Base-by-base conservation (phyloP, 2,113 vertebrate genomes). In the Ahaetulla prasina region DNA sequence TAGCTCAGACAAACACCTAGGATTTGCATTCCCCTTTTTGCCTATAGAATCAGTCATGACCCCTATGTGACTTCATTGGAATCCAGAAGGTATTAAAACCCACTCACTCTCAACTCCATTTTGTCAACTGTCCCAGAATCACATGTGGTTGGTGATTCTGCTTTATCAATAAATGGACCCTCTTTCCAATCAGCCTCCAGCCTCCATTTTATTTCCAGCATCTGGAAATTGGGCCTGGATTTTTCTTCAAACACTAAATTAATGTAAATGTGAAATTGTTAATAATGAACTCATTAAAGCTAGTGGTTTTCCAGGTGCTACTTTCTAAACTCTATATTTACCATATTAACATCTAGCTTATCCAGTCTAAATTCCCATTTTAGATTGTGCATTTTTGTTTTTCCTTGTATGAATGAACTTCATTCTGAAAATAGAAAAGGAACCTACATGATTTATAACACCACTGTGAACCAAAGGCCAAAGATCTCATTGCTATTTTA, bases 311-410 rank as follows among this genome's bases (percentile, higher is more conserved):
- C 18, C 39, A 57, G 49, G 53, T 55, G 25, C 14, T 54, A 45
- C n/a, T 12, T 87, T 57, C 5, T 47, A 55, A 45, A 49, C 11
- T 80, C n/a, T 55, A 22, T 89, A 84, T 43, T 74, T 89, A 14
- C n/a, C 91, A 92, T 57, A 52, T 94, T 94, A 95, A 95, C 22
- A 74, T 87, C 93, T 93, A 93, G 30, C 27, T 93, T 89, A 93
- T 9, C 0, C 74, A 43, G 2, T 52, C 2, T 91, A 30, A 74
- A 50, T 89, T 2, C 4, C 43, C 16, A 25, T 88, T 4, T 91
- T 92, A 74, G 60, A 49, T 39, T 47, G 93, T 95, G 7, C 6
- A 93, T 43, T 1, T 0, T 91, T 94, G 63, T 45, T 84, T 0
- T 52, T 92, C 0, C 0, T 89, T 39, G 49, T 43, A 91, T 89